A percentile compares a stretch with the other conserved stretches of the same genome.
These are phyloP conservation scores for Chinchilla lanigera DNA, from an alignment of 2,113 vertebrate species.

Conservation along the genomic window DNA sequence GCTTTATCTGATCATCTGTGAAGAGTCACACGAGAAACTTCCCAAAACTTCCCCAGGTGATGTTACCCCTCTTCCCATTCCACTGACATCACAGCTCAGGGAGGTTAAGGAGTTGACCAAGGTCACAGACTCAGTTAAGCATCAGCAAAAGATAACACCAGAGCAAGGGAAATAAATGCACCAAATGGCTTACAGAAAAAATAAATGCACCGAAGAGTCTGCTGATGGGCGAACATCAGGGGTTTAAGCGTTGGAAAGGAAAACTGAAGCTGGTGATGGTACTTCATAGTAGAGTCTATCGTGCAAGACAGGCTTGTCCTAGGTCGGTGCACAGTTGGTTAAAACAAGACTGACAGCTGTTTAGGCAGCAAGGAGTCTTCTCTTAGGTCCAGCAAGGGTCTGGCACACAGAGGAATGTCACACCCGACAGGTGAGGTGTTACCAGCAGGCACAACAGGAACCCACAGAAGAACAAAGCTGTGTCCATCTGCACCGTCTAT, in stretches of 20 bases:
- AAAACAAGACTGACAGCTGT: not conserved
- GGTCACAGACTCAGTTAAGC: not conserved
- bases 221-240: not conserved
- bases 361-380: not conserved
- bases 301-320: not conserved
- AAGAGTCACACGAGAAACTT: not conserved
- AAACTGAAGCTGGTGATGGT: not conserved
- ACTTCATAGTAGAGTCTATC: rapidly evolving
- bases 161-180: not conserved
- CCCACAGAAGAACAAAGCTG: not conserved
- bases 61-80: not conserved
- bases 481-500: not conserved
- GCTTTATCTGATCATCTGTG: not conserved
- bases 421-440: not conserved
- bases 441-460: not conserved
- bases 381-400: not conserved
- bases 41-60: not conserved
- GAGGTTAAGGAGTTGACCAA: not conserved
- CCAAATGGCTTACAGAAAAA: not conserved
- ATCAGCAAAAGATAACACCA: not conserved
- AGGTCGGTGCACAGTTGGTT: not conserved
- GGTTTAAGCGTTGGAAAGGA: not conserved
- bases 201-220: not conserved
- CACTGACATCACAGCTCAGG: not conserved
- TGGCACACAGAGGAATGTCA: not conserved